Evolutionary conservation across 1,140 invertebrate genomes (phyloP).

Genomic region (Drosophila athabasca): DNA sequence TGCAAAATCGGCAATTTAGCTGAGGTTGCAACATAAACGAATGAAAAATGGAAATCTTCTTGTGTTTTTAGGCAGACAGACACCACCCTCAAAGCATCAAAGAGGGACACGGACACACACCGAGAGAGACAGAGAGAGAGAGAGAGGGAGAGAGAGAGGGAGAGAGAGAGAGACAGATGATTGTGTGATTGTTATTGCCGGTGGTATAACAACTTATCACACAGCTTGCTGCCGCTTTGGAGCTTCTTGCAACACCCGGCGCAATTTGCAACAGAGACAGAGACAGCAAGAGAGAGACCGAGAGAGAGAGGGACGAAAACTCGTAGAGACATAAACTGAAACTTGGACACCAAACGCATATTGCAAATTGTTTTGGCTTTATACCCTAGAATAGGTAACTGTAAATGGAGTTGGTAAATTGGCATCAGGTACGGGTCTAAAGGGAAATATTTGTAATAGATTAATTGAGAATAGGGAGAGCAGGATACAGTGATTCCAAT

Average conservation of each 20-base stretch:
- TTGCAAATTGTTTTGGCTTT: conserved; percentile 12
- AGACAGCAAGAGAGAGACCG: too few species aligned
- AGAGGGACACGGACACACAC: background rate
- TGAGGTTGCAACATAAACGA: conserved; percentile 38
- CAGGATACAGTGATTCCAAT: too few species aligned
- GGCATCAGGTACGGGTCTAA: too few species aligned
- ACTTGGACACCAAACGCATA: conserved; percentile 2
- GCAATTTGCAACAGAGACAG: conserved; percentile 42
- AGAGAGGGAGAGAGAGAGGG: conserved; percentile 27
- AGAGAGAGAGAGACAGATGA: conserved; percentile 30
- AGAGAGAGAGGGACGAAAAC: background rate
- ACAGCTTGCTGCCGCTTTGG: conserved; percentile 29
- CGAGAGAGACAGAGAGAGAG: background rate
- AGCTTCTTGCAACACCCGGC: conserved; percentile 46
- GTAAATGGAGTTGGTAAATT: background rate
- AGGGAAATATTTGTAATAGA: too few species aligned
- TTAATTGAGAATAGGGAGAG: too few species aligned
- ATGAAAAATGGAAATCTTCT: conserved; percentile 43
- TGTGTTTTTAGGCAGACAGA: conserved; percentile 4
- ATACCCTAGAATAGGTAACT: background rate
- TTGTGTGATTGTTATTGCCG: conserved; percentile 34
- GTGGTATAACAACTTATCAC: conserved; percentile 43
- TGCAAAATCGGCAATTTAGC: conserved; percentile 37
- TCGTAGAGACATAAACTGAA: conserved; percentile 10
- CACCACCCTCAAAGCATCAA: conserved; percentile 6